Percentiles rank a stretch among this genome's conserved stretches.
These are phyloP conservation scores for Mus caroli DNA, from an alignment of 2,797 vertebrate species.

Conservation along the genomic window DNA sequence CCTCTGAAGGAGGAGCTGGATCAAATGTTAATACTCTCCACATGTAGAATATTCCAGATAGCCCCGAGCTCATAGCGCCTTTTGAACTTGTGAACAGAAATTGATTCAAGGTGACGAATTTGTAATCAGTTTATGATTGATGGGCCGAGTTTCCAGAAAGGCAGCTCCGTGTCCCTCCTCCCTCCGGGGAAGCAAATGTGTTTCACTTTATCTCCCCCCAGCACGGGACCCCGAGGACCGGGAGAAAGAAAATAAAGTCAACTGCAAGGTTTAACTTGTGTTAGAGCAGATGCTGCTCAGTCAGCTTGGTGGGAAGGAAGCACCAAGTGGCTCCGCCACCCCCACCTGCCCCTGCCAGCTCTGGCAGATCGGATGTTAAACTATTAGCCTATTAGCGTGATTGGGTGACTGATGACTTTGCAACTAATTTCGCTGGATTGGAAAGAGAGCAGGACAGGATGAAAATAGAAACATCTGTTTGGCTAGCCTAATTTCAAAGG, in stretches of 20 bases:
- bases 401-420: conserved; percentile 90
- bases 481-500: conserved; percentile 88
- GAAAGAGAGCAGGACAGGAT: conserved; percentile 81
- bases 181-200: conserved; percentile 86
- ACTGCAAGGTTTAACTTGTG: conserved; percentile 87
- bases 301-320: conserved; percentile 85
- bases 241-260: conserved; percentile 86
- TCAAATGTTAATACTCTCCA: conserved; percentile 91
- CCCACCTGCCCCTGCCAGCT: conserved; percentile 66
- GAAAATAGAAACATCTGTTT: conserved; percentile 90
- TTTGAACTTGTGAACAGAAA: conserved; percentile 98
- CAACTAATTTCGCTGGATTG: conserved; percentile 88
- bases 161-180: conserved; percentile 91
- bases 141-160: conserved; percentile 90
- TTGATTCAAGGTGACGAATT: conserved; percentile 99
- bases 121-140: conserved; percentile 97
- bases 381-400: conserved; percentile 92
- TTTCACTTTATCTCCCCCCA: conserved; percentile 82
- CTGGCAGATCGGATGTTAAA: conserved; percentile 90
- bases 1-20: conserved; percentile 84
- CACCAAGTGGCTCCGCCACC: conserved; percentile 74
- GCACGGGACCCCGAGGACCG: conserved; percentile 80
- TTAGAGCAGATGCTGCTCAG: conserved; percentile 86
- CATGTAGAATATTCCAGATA: conserved; percentile 93
- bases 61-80: conserved; percentile 92